Evolutionary conservation across 2,888 invertebrate genomes (phyloP), one percentile per base, ranked within the genome.

Genomic region (Microctonus hyperodae): DNA sequence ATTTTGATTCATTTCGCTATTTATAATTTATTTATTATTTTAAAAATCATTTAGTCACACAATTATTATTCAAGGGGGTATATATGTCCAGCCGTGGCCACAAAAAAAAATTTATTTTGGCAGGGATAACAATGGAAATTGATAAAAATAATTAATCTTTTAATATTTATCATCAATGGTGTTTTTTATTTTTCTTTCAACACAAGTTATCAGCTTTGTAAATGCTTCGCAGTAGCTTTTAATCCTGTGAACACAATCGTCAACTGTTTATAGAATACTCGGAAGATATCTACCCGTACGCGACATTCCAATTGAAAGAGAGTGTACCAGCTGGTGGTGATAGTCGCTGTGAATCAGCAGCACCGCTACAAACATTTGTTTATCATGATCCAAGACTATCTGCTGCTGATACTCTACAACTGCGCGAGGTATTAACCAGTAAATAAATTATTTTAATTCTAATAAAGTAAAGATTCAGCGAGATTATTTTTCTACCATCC

Each of bases 241-340:
- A 48, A 66, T 55, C 25, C 16, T 33, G 50, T 22, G 20, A 68
- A 66, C 63, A 60, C 56, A 70, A 67, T 61, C 20, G 59, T 67
- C 67, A 57, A 69, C 64, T 68, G 57, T 35, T 85, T 84, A 40
- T 88, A 89, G 88, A 88, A 81, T 88, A 87, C 80, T 87, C 88
- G 53, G 88, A 88, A 81, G 88, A 88, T 76, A 88, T 88, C 78
- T 88, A 88, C 82, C 88, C 88, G 61, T 88, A 88, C 79, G 88
- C 88, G 63, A 88, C 88, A 71, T 88, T 88, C 81, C 87, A 88
- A 80, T 86, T 96, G 76, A 82, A 83, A 72, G 83, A 83, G 70
- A 92, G 94, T 68, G 94, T 95, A 78, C 91, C 92, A 59, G 90
- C 92, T 0, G 94, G 94, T 85, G 93, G 93, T 78, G 95, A 95